Evolutionary conservation across 2,888 invertebrate genomes (phyloP).

Genomic region (Helobdella robusta): DNA sequence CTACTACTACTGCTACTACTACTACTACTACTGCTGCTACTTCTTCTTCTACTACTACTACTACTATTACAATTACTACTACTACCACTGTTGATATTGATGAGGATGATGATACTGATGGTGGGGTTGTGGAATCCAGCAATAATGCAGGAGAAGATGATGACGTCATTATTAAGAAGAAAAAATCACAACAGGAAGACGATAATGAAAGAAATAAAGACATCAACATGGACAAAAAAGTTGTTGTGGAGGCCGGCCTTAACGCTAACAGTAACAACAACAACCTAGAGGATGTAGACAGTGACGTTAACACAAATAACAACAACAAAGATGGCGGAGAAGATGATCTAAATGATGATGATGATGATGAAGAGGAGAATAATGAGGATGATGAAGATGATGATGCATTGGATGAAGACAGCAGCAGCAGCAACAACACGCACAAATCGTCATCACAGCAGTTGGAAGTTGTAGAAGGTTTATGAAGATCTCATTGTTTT

Average conservation of each 20-base stretch:
- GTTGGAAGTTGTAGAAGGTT: not conserved
- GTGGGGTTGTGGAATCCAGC: not conserved
- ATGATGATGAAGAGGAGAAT: not conserved
- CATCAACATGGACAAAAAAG: not conserved
- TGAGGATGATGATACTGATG: not conserved
- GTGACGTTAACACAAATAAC: not conserved
- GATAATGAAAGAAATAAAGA: slow-evolving; percentile 2
- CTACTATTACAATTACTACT: slow-evolving; percentile 12
- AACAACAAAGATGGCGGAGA: not conserved
- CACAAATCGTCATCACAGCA: not conserved
- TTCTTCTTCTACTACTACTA: slow-evolving; percentile 5
- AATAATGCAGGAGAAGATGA: not conserved
- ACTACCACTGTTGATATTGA: not conserved
- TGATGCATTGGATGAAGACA: not conserved
- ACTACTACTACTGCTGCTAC: slow-evolving; percentile 7
- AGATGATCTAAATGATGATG: not conserved
- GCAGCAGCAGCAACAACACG: not conserved
- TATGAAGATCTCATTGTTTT: no score
- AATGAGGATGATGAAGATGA: slow-evolving; percentile 12
- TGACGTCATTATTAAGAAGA: not conserved
- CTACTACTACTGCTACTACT: slow-evolving; percentile 14
- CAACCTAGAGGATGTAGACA: not conserved
- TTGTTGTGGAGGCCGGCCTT: not conserved
- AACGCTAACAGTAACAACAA: not conserved
- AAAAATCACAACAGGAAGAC: not conserved